Base-by-base conservation (phyloP, 2,113 vertebrate species). In the Amphiprion ocellaris region DNA sequence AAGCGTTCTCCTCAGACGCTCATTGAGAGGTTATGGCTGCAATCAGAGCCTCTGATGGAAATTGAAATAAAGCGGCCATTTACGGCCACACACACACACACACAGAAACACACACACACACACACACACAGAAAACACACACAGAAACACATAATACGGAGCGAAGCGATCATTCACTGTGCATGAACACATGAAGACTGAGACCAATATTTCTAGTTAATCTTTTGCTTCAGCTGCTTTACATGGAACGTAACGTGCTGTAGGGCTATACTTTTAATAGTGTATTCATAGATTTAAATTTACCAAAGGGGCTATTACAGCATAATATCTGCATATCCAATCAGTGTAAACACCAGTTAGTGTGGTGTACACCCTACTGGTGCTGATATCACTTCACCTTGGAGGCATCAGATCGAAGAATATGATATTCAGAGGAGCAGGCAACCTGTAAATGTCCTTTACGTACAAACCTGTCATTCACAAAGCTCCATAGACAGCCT, bases 381-480 rank as follows among this genome's bases (percentile, higher is more conserved):
- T 16, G 62, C 46, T 59, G 66, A 73, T 52, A 63, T 78, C 56
- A 14, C 58, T 65, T 77, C 77, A 76, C 64, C 69, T 62, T 23
- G 37, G 30, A 70, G 61, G 63, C 70, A 58, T 70, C 58, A 64
- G 81, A 74, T 82, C 12, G 7, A 56, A 74, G 58, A 61, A 88
- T 67, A 33, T 77, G 81, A 90, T 89, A 82, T 83, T 82, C 75
- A 86, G 56, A 88, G 73, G 63, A 83, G 87, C 79, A 81, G 71
- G 33, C 88, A 93, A 89, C 83, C 91, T 89, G 93, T 94, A 15
- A 1, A 88, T 89, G 93, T 94, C 93, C 94, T 94, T 94, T 90
- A 83, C 88, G 89, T 90, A 83, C 89, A 87, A 82, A 5, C 77
- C 92, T 92, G 92, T 95, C 95, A 94, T 94, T 95, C 94, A 94